Conservation (phyloP, 2,113 vertebrate genomes). For the Parus major region DNA sequence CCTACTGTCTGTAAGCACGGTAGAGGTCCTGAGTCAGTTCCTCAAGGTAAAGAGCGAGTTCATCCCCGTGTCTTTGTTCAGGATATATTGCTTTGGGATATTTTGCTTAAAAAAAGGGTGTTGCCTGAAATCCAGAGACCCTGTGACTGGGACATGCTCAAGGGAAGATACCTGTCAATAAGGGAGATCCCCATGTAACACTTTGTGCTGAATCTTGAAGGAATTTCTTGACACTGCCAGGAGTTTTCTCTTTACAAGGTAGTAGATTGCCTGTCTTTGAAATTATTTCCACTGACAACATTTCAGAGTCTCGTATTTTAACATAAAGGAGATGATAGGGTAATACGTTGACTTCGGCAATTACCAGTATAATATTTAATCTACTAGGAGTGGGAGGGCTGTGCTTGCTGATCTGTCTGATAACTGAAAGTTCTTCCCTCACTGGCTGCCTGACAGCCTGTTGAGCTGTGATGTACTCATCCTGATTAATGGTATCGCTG, state of each 20-base stretch:
- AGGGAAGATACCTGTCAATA: rapidly evolving
- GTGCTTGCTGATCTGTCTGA: background rate
- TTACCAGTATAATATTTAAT: background rate
- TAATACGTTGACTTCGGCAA: background rate
- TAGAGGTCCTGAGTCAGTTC: background rate
- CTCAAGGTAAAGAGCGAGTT: background rate
- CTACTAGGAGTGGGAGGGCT: background rate
- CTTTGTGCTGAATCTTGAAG: background rate
- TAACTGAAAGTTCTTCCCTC: background rate
- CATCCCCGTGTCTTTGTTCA: background rate
- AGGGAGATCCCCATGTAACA: background rate
- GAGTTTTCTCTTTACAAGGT: background rate
- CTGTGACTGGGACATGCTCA: background rate
- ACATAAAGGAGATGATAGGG: background rate
- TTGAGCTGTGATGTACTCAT: background rate
- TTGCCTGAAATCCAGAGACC: background rate
- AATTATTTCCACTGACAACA: background rate
- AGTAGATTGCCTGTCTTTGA: background rate
- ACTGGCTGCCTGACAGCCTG: background rate
- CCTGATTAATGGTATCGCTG: background rate
- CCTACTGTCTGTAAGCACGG: rapidly evolving
- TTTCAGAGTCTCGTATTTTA: background rate
- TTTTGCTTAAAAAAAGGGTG: background rate
- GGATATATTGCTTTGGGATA: background rate
- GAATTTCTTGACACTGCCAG: background rate